These are phyloP conservation scores for Myioborus melanocephalus DNA, from an alignment of 2,797 vertebrate genomes.

Conservation along the genomic window DNA sequence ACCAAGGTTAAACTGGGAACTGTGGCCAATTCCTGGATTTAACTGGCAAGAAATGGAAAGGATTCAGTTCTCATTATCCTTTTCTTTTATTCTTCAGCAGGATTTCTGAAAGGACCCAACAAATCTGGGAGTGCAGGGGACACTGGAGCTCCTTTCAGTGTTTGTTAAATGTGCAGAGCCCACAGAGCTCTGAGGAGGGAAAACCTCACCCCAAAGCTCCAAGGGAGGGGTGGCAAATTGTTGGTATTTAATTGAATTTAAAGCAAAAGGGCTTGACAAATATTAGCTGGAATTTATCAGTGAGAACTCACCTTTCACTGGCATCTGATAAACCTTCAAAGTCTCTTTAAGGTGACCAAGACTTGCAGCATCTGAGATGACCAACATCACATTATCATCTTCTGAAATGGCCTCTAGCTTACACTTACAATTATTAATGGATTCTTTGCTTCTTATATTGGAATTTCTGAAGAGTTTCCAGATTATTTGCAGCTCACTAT, in stretches of 20 bases:
- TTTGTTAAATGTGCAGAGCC: background rate
- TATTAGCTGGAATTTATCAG: background rate
- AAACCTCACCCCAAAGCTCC: background rate
- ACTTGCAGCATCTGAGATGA: conserved; percentile 21
- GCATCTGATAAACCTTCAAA: conserved; percentile 34
- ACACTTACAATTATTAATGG: conserved; percentile 40
- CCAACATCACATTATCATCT: background rate
- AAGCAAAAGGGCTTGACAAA: background rate
- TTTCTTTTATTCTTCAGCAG: background rate
- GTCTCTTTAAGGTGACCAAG: conserved; percentile 43
- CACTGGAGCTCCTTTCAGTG: background rate
- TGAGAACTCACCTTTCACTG: conserved; percentile 49
- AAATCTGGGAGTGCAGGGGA: background rate
- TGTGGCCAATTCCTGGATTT: accelerated
- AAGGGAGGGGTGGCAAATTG: background rate
- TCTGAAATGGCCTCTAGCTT: background rate
- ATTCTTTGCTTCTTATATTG: conserved; percentile 1
- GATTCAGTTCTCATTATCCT: background rate
- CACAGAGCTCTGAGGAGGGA: background rate
- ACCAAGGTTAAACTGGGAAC: no score
- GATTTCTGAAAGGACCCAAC: background rate
- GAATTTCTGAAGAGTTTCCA: conserved; percentile 38
- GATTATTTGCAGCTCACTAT: conserved; percentile 44
- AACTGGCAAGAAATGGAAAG: background rate
- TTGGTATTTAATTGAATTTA: background rate